Evolutionary conservation across 2,113 vertebrate genomes (phyloP).

Genomic region (Diadophis punctatus): DNA sequence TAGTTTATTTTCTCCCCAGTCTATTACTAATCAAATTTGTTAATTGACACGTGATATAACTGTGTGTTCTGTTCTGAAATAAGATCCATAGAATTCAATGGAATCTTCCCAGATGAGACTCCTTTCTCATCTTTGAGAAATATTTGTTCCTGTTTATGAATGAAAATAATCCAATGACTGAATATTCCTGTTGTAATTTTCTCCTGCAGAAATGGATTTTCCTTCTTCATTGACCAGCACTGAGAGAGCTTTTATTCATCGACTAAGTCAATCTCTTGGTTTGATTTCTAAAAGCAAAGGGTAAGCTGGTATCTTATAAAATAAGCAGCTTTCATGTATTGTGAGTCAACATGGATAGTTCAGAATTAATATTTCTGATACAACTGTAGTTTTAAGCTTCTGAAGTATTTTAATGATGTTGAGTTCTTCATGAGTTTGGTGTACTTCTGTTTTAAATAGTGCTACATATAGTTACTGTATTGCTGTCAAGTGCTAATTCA

Average conservation of each 20-base stretch:
- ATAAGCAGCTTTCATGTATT: neutral
- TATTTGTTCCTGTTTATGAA: neutral
- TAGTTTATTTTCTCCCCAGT: neutral
- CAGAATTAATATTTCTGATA: neutral
- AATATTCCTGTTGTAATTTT: neutral
- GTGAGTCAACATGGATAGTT: rapidly evolving
- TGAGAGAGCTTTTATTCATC: constrained; percentile 90
- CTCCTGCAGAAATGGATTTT: constrained; percentile 84
- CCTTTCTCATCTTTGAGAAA: neutral
- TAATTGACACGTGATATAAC: neutral
- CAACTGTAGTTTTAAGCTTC: neutral
- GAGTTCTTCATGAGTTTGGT: neutral
- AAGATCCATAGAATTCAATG: neutral
- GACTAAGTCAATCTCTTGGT: constrained; percentile 84
- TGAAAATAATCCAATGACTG: neutral
- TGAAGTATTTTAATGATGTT: neutral
- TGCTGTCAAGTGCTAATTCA: neutral
- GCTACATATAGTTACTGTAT: neutral
- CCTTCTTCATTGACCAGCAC: constrained; percentile 86
- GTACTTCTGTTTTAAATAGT: neutral
- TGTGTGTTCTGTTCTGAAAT: neutral
- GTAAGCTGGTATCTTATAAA: constrained; percentile 66
- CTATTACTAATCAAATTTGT: neutral
- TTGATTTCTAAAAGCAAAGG: constrained; percentile 91
- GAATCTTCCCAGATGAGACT: neutral